Percentiles rank a stretch among this genome's conserved stretches.
Conservation (phyloP, 2,113 vertebrate species). For the Chaenogobius annularis region DNA sequence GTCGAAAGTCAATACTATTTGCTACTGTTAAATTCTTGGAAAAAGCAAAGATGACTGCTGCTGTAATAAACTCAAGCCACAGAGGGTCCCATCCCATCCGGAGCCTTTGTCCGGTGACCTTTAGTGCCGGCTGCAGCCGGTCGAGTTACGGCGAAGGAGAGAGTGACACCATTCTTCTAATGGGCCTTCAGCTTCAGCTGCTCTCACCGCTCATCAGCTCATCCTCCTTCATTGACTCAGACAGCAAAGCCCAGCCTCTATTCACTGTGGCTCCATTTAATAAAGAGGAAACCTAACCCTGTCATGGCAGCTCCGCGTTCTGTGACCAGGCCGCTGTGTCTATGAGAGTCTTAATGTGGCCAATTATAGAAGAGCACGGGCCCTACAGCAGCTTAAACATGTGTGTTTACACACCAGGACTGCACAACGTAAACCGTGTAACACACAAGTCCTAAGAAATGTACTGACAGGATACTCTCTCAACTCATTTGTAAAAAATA, state of each 20-base stretch:
- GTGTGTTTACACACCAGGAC: background rate
- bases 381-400: constrained; percentile 11
- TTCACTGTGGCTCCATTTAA: constrained; percentile 76
- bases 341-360: constrained; percentile 43
- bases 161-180: constrained; percentile 71
- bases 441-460: background rate
- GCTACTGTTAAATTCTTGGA: background rate
- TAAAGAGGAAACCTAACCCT: constrained; percentile 74
- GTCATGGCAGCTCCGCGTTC: constrained; percentile 63
- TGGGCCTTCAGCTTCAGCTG: constrained; percentile 63
- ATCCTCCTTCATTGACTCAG: constrained; percentile 71
- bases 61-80: background rate
- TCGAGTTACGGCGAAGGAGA: constrained; percentile 73
- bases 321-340: constrained; percentile 59
- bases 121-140: constrained; percentile 58
- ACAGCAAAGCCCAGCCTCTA: constrained; percentile 52
- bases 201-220: constrained; percentile 56
- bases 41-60: background rate
- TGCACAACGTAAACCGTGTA: background rate
- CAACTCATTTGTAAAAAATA: background rate
- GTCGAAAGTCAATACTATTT: background rate
- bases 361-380: constrained; percentile 14
- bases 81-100: constrained; percentile 1
- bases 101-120: constrained; percentile 56
- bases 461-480: background rate